These are phyloP conservation scores for Apeira syringaria DNA, from an alignment of 2,888 invertebrate genomes.

Conservation along the genomic window DNA sequence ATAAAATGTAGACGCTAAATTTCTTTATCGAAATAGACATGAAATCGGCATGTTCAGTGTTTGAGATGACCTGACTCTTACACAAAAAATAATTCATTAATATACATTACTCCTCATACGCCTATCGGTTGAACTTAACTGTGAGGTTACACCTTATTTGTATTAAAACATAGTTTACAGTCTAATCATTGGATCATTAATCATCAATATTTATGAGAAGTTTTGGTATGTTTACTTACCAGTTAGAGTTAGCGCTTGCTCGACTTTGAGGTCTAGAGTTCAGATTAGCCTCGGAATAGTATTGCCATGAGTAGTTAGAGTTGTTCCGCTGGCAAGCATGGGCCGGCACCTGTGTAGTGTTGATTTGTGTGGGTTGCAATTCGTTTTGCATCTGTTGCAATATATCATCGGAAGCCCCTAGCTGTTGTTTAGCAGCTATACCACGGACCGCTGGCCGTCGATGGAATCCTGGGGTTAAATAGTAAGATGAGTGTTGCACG, in stretches of 20 bases:
- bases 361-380: conserved; percentile 64
- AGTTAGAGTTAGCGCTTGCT: conserved; percentile 63
- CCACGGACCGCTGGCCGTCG: conserved; percentile 94
- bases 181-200: too few species aligned
- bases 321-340: conserved; percentile 67
- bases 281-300: conserved; percentile 85
- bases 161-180: too few species aligned
- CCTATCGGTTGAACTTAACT: too few species aligned
- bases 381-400: conserved; percentile 92
- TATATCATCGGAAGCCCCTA: conserved; percentile 92
- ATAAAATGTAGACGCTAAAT: too few species aligned
- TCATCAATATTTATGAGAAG: too few species aligned
- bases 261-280: conserved; percentile 72
- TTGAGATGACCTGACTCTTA: too few species aligned
- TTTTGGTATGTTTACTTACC: conserved; percentile 41
- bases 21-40: too few species aligned
- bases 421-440: conserved; percentile 90
- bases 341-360: conserved; percentile 48
- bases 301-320: conserved; percentile 85
- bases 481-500: too few species aligned
- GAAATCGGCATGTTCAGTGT: too few species aligned
- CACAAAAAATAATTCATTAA: too few species aligned
- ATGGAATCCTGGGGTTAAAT: conserved; percentile 86
- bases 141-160: too few species aligned
- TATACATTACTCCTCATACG: too few species aligned